These are phyloP conservation scores for Neogobius melanostomus DNA, from an alignment of 2,113 vertebrate genomes.

Conservation along the genomic window DNA sequence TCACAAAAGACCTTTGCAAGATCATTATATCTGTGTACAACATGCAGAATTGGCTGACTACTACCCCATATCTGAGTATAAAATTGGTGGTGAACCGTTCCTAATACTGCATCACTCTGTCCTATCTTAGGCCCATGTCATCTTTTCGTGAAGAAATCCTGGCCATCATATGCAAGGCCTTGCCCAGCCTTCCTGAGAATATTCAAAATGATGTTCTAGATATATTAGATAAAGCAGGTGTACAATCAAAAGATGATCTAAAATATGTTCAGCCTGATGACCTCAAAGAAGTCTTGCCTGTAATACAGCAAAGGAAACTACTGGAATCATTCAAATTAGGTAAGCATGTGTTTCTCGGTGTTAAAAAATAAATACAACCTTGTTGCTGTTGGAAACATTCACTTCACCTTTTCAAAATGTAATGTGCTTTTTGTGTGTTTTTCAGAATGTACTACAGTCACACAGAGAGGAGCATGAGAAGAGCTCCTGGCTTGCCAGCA, in stretches of 20 bases:
- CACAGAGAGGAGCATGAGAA: too few species aligned
- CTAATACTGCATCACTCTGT: slow-evolving; percentile 9
- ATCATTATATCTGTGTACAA: neutral
- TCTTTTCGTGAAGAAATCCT: neutral
- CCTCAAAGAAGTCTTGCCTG: slow-evolving; percentile 3
- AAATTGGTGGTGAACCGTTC: slow-evolving; percentile 3
- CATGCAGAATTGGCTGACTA: slow-evolving; percentile 2
- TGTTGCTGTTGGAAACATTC: neutral
- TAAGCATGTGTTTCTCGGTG: neutral
- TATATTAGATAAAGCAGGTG: neutral
- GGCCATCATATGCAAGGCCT: slow-evolving; percentile 1
- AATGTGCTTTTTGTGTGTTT: neutral
- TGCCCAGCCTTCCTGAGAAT: slow-evolving; percentile 2
- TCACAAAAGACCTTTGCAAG: neutral
- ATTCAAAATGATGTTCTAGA: neutral
- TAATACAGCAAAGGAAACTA: slow-evolving; percentile 12
- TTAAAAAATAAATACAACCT: neutral
- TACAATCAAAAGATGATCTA: slow-evolving; percentile 1
- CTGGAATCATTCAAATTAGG: neutral
- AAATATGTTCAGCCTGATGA: slow-evolving; percentile 6
- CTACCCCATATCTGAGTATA: slow-evolving; percentile 8
- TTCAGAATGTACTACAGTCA: slow-evolving; percentile 6
- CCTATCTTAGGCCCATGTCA: slow-evolving; percentile 7
- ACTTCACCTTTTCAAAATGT: too few species aligned
- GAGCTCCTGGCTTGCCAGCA: too few species aligned